Evolutionary conservation across 2,888 invertebrate species (phyloP), one percentile per base, ranked within the genome.

Genomic region (Choreutis nemorana): DNA sequence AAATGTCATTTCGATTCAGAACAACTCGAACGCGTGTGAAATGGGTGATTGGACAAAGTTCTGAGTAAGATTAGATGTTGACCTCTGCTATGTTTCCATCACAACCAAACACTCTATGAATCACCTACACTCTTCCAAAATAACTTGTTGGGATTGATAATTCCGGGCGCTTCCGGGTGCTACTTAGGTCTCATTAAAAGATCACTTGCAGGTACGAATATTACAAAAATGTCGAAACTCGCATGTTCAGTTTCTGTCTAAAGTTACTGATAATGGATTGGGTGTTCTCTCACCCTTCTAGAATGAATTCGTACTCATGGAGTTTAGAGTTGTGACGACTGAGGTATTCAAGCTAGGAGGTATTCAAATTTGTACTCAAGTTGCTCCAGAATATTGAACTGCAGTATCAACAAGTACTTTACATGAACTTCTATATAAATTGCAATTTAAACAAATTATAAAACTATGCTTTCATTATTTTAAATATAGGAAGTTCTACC

Each of bases 231-330:
- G 4, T 14, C 4, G 1, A 4, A n/a, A 21, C 22, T n/a, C 18
- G 18, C 82, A 84, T 83, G 42, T 86, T 85, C 15, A 85, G 85
- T 48, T 83, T 80, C 56, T 81, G 77, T 43, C 81, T 78, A 71
- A 82, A 81, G 56, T 83, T 67, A 54, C 86, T 83, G 56, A 86
- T 84, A 39, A 83, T 85, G 21, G 86, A 86, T 41, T 83, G 81
- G 26, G 72, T 77, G 56, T 86, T 86, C 36, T 83, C 82, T 87
- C 87, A 87, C 35, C 87, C 86, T 29, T 87, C 87, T 42, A 87
- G 77, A 45, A 87, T 80, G 40, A 87, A 70, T 67, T 87, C 86
- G 53, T 85, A 84, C 73, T 86, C 83, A 13, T 83, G 83, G 36
- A 87, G 52, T 58, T 87, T 86, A 41, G 84, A 86, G 60, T 87